These are phyloP conservation scores for Etheostoma spectabile DNA, from an alignment of 2,113 vertebrate genomes.

Conservation along the genomic window DNA sequence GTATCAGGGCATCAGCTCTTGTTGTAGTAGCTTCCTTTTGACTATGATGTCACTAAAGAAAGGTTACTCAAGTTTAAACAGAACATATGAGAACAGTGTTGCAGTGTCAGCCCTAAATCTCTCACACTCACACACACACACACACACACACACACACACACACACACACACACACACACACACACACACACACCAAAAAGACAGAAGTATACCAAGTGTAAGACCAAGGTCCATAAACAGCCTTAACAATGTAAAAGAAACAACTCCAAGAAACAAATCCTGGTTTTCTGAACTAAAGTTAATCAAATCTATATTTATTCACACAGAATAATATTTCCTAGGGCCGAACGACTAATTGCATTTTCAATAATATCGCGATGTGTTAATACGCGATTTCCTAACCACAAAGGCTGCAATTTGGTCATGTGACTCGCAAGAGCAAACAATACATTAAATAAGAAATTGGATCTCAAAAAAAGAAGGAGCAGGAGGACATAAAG, in stretches of 20 bases:
- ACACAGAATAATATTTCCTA: not conserved
- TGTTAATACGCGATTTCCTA: no score
- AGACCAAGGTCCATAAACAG: conserved; percentile 30
- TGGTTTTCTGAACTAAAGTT: conserved; percentile 5
- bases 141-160: conserved; percentile 3
- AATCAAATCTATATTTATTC: not conserved
- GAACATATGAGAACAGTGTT: conserved; percentile 56
- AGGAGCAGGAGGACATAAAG: not conserved
- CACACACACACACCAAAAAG: conserved; percentile 21
- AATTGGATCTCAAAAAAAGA: no score
- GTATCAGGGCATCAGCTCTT: conserved; percentile 13
- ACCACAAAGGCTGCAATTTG: no score
- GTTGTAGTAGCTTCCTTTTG: conserved; percentile 33
- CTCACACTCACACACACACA: no score
- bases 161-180: conserved; percentile 15
- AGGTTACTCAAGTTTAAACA: conserved; percentile 68
- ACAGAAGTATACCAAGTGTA: conserved; percentile 30
- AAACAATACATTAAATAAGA: no score
- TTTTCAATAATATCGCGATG: no score
- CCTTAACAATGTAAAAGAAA: not conserved
- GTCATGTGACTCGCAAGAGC: no score
- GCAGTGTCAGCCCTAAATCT: conserved; percentile 42
- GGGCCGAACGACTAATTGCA: no score
- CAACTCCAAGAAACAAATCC: not conserved
- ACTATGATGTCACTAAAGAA: conserved; percentile 28